These are phyloP conservation scores for Rhinoderma darwinii DNA, from an alignment of 2,113 vertebrate species.

Conservation along the genomic window DNA sequence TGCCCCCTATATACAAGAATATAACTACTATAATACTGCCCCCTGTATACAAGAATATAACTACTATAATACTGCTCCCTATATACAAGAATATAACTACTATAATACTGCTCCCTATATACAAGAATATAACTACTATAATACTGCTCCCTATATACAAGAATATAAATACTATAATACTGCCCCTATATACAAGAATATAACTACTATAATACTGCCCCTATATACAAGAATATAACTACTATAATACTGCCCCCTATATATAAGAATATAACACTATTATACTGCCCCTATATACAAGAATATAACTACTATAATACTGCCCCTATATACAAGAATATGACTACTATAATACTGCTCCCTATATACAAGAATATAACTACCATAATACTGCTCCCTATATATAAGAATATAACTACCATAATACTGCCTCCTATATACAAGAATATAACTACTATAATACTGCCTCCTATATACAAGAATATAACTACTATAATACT, in stretches of 20 bases:
- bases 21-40: not conserved
- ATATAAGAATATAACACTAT: conserved; percentile 17
- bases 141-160: no score
- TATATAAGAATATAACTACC: conserved; percentile 10
- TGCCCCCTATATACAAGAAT: not conserved
- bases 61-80: no score
- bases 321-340: no score
- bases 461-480: not conserved
- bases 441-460: no score
- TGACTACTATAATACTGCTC: conserved; percentile 9
- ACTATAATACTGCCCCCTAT: conserved; percentile 1
- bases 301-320: no score
- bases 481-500: conserved; percentile 19
- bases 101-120: no score
- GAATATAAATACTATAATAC: no score
- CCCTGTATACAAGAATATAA: no score
- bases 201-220: no score
- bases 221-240: conserved; percentile 16
- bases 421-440: not conserved
- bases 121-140: no score
- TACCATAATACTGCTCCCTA: not conserved
- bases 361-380: conserved; percentile 13
- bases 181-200: no score
- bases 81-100: no score
- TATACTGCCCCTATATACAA: not conserved